These are phyloP conservation scores for Sipha flava DNA, from an alignment of 1,140 invertebrate genomes.

Conservation along the genomic window DNA sequence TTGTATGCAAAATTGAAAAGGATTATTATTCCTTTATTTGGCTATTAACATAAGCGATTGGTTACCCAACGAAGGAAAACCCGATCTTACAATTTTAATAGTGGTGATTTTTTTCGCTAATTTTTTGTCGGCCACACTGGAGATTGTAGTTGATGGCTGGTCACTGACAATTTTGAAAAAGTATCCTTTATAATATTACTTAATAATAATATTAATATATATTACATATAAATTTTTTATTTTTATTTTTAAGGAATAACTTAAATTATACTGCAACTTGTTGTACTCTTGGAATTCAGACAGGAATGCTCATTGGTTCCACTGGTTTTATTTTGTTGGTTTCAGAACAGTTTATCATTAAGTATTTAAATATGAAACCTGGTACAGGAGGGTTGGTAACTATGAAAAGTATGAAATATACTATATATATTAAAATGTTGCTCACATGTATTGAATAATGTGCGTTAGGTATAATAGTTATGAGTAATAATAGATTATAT, in stretches of 20 bases:
- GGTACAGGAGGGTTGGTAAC: constrained; percentile 66
- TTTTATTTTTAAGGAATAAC: constrained; percentile 58
- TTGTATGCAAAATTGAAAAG: too few species aligned
- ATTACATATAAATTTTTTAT: not conserved
- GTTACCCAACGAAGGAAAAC: constrained; percentile 41
- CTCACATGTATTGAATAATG: too few species aligned
- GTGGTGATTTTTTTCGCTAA: constrained; percentile 81
- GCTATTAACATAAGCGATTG: not conserved
- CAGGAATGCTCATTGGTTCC: constrained; percentile 96
- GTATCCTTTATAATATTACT: constrained; percentile 42
- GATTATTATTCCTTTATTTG: not conserved
- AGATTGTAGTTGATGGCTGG: constrained; percentile 99
- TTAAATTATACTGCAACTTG: constrained; percentile 98
- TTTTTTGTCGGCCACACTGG: constrained; percentile 94
- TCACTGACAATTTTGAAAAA: constrained; percentile 64
- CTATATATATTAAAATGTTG: not conserved
- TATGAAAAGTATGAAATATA: constrained; percentile 56
- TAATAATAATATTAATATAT: too few species aligned
- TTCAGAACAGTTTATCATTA: constrained; percentile 91
- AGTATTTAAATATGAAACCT: constrained; percentile 69
- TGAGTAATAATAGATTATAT: not conserved
- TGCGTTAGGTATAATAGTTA: too few species aligned
- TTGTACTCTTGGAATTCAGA: constrained; percentile 96
- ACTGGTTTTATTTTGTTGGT: constrained; percentile 93
- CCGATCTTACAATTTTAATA: constrained; percentile 72